Evolutionary conservation across 1,140 invertebrate genomes (phyloP).

Genomic region (Musca vetustissima): DNA sequence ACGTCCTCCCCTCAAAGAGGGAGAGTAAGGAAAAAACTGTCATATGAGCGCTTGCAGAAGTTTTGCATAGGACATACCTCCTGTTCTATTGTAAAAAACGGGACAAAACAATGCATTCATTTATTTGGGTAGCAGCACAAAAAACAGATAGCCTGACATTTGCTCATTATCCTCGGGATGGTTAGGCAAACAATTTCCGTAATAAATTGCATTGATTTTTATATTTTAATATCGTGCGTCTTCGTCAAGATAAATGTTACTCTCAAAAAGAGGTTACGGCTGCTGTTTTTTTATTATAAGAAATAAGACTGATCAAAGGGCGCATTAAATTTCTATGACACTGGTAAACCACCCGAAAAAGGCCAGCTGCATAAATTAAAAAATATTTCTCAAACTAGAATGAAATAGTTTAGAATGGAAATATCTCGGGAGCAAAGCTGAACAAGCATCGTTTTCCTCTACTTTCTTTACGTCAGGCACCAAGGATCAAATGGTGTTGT

Average conservation of each 20-base stretch:
- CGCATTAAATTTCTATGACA: too few species aligned
- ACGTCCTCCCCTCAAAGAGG: conserved; percentile 1
- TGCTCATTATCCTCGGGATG: conserved; percentile 25
- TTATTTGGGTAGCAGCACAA: background rate
- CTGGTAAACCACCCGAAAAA: too few species aligned
- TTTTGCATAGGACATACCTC: conserved; percentile 28
- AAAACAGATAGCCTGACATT: conserved; percentile 12
- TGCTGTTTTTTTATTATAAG: background rate
- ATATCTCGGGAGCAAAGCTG: too few species aligned
- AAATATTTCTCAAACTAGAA: too few species aligned
- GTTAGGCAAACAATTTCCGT: conserved; percentile 13
- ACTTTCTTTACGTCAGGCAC: too few species aligned
- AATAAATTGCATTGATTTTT: conserved; percentile 8
- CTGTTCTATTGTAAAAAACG: background rate
- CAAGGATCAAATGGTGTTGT: too few species aligned
- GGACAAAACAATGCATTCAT: conserved; percentile 4
- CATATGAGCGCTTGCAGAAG: conserved; percentile 34
- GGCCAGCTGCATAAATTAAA: too few species aligned
- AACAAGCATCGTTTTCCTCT: too few species aligned
- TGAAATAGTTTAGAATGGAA: too few species aligned
- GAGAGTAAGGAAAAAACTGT: conserved; percentile 12
- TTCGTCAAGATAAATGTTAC: background rate
- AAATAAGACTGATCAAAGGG: too few species aligned
- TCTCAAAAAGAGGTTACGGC: background rate
- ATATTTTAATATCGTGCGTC: conserved; percentile 13